Percentiles rank a stretch among this genome's conserved stretches.
Evolutionary conservation across 2,113 vertebrate species (phyloP).

Genomic region (Prolemur simus): DNA sequence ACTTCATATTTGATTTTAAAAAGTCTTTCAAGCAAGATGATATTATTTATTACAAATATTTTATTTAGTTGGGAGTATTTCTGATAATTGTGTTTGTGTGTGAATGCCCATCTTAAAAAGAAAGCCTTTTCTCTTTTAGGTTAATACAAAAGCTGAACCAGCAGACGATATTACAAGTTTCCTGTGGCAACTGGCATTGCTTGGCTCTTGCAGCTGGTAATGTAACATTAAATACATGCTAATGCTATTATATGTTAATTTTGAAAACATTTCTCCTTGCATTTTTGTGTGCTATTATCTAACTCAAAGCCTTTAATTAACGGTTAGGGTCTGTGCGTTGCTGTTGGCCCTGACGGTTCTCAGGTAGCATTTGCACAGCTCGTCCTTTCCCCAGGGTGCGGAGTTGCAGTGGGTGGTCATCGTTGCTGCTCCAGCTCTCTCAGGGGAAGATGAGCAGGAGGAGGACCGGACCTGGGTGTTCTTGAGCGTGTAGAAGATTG

Average conservation of each 20-base stretch:
- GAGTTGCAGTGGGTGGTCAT: neutral
- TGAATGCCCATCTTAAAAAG: slow-evolving; percentile 22
- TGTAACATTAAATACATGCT: slow-evolving; percentile 42
- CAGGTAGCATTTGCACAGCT: neutral
- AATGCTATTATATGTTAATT: neutral
- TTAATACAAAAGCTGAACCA: slow-evolving; percentile 96
- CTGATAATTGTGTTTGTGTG: neutral
- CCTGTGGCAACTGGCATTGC: slow-evolving; percentile 98
- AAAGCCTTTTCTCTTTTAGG: slow-evolving; percentile 80
- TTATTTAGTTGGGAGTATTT: neutral
- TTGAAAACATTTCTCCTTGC: neutral
- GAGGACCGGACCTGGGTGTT: neutral
- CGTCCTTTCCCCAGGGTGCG: neutral
- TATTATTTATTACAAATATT: neutral
- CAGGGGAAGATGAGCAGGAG: neutral
- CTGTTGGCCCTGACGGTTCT: neutral
- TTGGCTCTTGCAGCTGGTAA: slow-evolving; percentile 97
- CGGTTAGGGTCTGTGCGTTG: neutral
- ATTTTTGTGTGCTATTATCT: neutral
- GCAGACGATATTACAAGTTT: slow-evolving; percentile 95
- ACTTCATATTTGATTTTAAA: neutral
- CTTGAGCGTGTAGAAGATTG: neutral
- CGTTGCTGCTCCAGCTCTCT: neutral
- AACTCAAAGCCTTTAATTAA: neutral
- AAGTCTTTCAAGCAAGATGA: slow-evolving; percentile 14